phyloP scores from a whole-genome alignment of 2,113 vertebrate genomes.

The Leucoraja erinaceus region DNA sequence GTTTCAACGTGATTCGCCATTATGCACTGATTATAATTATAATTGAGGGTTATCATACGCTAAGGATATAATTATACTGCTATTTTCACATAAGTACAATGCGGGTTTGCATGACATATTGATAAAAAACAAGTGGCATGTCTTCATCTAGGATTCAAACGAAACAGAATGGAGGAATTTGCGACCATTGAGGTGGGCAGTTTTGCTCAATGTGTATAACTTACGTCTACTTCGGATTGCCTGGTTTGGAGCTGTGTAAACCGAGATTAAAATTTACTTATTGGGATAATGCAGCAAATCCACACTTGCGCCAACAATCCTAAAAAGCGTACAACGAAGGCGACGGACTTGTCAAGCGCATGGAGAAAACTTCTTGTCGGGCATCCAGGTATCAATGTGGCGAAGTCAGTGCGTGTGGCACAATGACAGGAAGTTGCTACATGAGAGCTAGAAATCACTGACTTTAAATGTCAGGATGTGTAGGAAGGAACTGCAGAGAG shows the following conservation, averaged over 20 bases:
- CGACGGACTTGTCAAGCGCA: not conserved
- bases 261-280: not conserved
- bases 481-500: too few species aligned
- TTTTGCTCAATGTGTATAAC: not conserved
- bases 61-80: not conserved
- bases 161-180: not conserved
- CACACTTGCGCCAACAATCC: not conserved
- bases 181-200: not conserved
- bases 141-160: not conserved
- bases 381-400: not conserved
- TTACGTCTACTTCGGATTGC: not conserved
- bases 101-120: not conserved
- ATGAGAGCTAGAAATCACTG: not conserved
- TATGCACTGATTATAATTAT: not conserved
- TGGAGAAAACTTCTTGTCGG: not conserved
- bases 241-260: not conserved
- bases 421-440: not conserved
- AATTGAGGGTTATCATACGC: too few species aligned
- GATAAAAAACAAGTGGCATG: not conserved
- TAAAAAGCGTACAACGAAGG: not conserved
- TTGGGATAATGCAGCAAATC: not conserved
- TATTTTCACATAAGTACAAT: not conserved
- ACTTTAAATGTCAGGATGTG: not conserved
- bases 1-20: not conserved
- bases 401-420: not conserved